These are phyloP conservation scores for Isotomurus palustris DNA, from an alignment of 2,888 invertebrate species.

Conservation along the genomic window DNA sequence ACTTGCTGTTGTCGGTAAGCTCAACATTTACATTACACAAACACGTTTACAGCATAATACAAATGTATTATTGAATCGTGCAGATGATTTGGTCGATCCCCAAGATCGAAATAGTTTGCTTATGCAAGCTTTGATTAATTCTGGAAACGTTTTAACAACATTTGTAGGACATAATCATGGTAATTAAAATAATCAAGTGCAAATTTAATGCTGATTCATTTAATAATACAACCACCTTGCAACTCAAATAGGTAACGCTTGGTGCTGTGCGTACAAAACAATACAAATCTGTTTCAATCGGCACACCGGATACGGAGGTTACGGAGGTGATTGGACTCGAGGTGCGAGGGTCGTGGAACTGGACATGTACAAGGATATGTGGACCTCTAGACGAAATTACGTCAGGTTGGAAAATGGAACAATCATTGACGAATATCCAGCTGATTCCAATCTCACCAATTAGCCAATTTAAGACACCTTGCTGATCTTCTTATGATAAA, in stretches of 20 bases:
- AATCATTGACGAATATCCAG: constrained; percentile 15
- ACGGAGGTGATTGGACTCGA: constrained; percentile 26
- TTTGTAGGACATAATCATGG: constrained; percentile 28
- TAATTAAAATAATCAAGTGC: no score
- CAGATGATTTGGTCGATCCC: constrained; percentile 22
- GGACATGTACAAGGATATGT: no score
- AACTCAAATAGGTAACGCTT: constrained; percentile 24
- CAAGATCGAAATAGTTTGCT: constrained; percentile 14
- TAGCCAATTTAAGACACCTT: no score
- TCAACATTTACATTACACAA: no score
- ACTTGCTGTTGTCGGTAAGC: constrained; percentile 15
- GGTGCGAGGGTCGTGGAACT: constrained; percentile 25
- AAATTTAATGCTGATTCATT: not conserved
- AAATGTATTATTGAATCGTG: no score
- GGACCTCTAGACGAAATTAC: constrained; percentile 9
- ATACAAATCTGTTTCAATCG: constrained; percentile 27
- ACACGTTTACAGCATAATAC: no score
- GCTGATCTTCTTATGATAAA: no score
- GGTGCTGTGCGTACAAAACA: constrained; percentile 21
- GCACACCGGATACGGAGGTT: constrained; percentile 28
- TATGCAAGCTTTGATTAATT: constrained; percentile 19
- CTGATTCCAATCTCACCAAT: no score
- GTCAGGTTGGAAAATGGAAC: constrained; percentile 19
- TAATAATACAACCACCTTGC: no score
- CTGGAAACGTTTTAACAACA: constrained; percentile 20